Evolutionary conservation across 2,113 vertebrate species (phyloP), one percentile per base, ranked within the genome.

Genomic region (Struthio camelus): DNA sequence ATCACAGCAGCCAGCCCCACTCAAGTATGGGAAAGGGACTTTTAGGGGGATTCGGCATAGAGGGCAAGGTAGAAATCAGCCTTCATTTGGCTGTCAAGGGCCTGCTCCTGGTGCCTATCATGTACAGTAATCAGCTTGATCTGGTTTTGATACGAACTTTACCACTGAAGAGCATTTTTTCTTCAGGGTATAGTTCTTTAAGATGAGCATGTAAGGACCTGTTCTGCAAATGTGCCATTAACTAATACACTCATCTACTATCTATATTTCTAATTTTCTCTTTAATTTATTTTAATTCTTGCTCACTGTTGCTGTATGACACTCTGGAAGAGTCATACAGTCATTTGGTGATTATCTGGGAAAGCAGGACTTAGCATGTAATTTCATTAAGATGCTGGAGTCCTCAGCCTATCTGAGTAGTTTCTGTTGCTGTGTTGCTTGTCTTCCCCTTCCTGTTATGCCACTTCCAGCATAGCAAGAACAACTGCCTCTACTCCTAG

Each of bases 401-500:
- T 67, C 65, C 10, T 86, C 34, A 62, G 7, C 15, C 5, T 65
- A 5, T 30, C n/a, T 61, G 34, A 50, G 19, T 1, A 83, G 16
- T 50, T 17, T 85, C 30, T 92, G 38, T 61, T 25, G 5, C 27
- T 53, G 8, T 1, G 10, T 73, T n/a, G 4, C 32, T 91, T 94
- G 50, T 42, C 17, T 88, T 78, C 32, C 27, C 15, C 13, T 61
- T 91, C 44, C 15, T 5, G 14, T 80, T 83, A 46, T 34, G 64
- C 3, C 2, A 23, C 34, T 40, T 73, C 11, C 15, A 59, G 44
- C 19, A 70, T 13, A 80, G 24, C 9, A 66, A 80, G 87, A 70
- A 0, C 5, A 23, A 25, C 8, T 22, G 2, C 5, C 20, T 65
- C 30, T 66, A 42, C 9, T 70, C 6, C 34, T 58, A 76, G 7